These are phyloP conservation scores for Leistus spinibarbis DNA, from an alignment of 2,888 invertebrate genomes.

Conservation along the genomic window DNA sequence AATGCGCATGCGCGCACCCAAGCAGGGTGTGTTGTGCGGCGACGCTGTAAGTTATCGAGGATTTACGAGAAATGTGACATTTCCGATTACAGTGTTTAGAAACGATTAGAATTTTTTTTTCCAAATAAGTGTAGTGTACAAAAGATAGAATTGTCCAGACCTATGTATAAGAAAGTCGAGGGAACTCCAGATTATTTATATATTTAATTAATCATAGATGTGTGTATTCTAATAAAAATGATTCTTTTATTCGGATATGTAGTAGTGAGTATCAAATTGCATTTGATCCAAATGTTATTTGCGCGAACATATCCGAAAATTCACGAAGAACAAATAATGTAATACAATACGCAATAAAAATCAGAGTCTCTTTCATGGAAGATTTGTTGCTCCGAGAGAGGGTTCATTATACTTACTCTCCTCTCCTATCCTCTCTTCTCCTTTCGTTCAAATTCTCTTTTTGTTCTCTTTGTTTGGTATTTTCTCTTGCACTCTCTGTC, in stretches of 20 bases:
- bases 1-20: background rate
- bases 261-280: conserved; percentile 25
- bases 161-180: too few relatives aligned
- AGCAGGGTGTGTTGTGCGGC: background rate
- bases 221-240: too few relatives aligned
- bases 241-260: too few relatives aligned
- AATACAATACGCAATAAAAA: background rate
- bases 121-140: too few relatives aligned
- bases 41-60: background rate
- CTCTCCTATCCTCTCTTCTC: background rate
- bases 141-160: too few relatives aligned
- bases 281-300: conserved; percentile 12
- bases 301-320: conserved; percentile 11
- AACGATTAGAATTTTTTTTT: too few relatives aligned
- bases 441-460: background rate
- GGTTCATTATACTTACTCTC: background rate
- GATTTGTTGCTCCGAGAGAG: background rate
- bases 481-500: background rate
- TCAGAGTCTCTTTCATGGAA: background rate
- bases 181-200: too few relatives aligned
- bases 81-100: too few relatives aligned
- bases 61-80: background rate
- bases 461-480: background rate
- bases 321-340: background rate
- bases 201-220: too few relatives aligned